Evolutionary conservation across 2,113 vertebrate genomes (phyloP), one percentile per base, ranked within the genome.

Genomic region (Gymnorhina tibicen): DNA sequence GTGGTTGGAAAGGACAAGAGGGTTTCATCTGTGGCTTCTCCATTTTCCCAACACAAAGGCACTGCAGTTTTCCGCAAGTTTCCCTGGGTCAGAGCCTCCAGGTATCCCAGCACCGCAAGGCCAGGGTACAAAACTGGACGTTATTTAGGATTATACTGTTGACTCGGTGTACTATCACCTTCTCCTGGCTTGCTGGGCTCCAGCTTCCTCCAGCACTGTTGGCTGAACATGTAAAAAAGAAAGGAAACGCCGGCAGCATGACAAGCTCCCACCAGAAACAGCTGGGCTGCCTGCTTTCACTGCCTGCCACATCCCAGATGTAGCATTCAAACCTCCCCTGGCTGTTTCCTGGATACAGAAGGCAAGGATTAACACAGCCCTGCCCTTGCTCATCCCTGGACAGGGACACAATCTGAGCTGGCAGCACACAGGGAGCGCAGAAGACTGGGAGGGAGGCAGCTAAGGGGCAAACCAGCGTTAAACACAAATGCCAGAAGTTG

Each of bases 61-160:
- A 32, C 9, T 21, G 10, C 41, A n/a, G 67, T 63, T 84, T 76
- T 86, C 58, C 21, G 1, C 32, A 77, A 30, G 27, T 4, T 56
- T 62, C 64, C 33, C 39, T 15, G 16, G 32, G 44, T 50, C 47
- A 50, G 60, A 35, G 12, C 16, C 27, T 22, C 3, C 35, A 47
- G 32, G 21, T 20, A 62, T 3, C n/a, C n/a, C 49, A 64, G 27
- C 13, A 27, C 16, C 10, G 30, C 0, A 0, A 44, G 2, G 1
- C 46, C 59, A 69, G 11, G 3, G 7, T 13, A 62, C 5, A 3
- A 24, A 81, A 13, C 7, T 35, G 46, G 55, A n/a, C 1, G 0
- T 72, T 37, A 66, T 47, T 76, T 24, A 28, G 52, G 41, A 68
- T 78, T 35, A 53, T 11, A 56, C 53, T 24, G 18, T 6, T 24